Base-by-base conservation (phyloP, 2,113 vertebrate genomes). In the Xerus inauris region DNA sequence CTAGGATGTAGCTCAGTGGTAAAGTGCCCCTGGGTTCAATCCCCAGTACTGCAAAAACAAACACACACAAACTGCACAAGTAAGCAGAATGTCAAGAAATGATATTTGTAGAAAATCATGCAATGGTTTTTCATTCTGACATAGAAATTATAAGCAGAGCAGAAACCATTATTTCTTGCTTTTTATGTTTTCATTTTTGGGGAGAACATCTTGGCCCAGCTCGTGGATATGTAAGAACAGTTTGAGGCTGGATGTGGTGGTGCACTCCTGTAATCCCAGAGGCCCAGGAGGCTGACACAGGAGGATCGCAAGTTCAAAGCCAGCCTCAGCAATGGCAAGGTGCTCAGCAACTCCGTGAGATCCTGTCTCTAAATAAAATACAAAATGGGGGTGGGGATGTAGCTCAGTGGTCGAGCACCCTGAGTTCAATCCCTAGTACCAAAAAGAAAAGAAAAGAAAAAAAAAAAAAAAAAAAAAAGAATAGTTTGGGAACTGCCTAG, bases 101-200 rank as follows among this genome's bases (percentile, higher is more conserved):
- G 8, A 24, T 22, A 64, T 54, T 83, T 95, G 26, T 7, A 89
- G 45, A 82, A 94, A 96, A 83, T 89, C 83, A 92, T 32, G 8
- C 47, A 94, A 20, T 42, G 26, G 49, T 51, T 77, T 95, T 95
- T 75, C 38, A 88, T 82, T 91, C 65, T 20, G 75, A 83, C 8
- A 42, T 6, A 93, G n/a, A 79, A 73, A 90, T 67, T 51, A 28
- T 30, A 89, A 54, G 14, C n/a, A 67, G 69, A 86, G 65, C 24
- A 96, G 51, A 84, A 97, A 49, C 49, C 20, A 19, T 57, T 22
- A 89, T 40, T 77, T 92, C 45, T 62, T 59, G 32, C 38, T 73
- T 80, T 67, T 47, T 81, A 5, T 38, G 30, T 76, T 71, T 91
- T 47, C 71, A 69, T 40, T 94, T 93, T 49, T 86, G 80, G 19